Evolutionary conservation across 2,888 invertebrate genomes (phyloP), one percentile per base, ranked within the genome.

Genomic region (Morpho achilles): DNA sequence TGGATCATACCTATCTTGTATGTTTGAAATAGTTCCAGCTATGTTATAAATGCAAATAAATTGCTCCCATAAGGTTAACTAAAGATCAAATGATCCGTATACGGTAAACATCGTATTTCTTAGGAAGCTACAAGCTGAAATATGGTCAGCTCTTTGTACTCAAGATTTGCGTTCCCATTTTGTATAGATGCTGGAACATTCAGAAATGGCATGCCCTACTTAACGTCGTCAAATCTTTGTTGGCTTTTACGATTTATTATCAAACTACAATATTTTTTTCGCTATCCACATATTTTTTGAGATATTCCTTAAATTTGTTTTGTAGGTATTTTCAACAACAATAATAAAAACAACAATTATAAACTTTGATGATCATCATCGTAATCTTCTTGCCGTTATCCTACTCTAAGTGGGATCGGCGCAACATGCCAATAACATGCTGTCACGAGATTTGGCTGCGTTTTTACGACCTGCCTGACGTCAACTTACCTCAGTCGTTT

Each of bases 101-200:
- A 71, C 67, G 69, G 70, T 50, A 64, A 59, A 61, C 64, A 61
- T 62, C 65, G 66, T 67, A 68, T 67, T 64, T 69, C 68, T 67
- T 57, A 64, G 62, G 68, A 68, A 67, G 63, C 64, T 64, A 67
- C 68, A 67, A 67, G 63, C 64, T 72, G 67, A 72, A 70, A 69
- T 74, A 73, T 69, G 68, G 68, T 63, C 64, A 64, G 64, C 60
- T 59, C 59, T 68, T 64, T 67, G 66, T 68, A 61, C 64, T 64
- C 64, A 54, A 64, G 66, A 65, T 69, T 69, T 62, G 66, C 64
- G 61, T 64, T 65, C 63, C 63, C 64, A 69, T 68, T 66, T 59
- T 47, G 49, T 58, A 65, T 59, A 66, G 67, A 68, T 60, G 61
- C 58, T 57, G 56, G 57, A 61, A 63, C 51, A 60, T 46, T 50